These are phyloP conservation scores for Psammodynastes pulverulentus DNA, from an alignment of 2,113 vertebrate species.

Conservation along the genomic window DNA sequence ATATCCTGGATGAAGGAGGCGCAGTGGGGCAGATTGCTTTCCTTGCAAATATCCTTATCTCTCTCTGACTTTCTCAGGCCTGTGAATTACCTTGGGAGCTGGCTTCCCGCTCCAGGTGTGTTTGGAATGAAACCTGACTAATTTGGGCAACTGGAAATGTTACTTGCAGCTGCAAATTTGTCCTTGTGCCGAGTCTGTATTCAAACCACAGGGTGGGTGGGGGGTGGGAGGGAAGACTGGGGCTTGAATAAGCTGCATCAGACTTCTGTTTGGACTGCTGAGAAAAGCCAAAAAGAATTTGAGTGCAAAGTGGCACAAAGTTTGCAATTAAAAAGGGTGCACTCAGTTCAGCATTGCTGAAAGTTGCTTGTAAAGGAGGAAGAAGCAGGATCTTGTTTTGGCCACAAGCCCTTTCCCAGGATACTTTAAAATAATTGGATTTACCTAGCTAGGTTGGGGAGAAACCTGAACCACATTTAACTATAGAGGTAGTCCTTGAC, in stretches of 20 bases:
- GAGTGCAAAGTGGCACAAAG: neutral
- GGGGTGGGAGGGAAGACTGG: neutral
- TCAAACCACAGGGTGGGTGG: neutral
- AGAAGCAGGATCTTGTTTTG: neutral
- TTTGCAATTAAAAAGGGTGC: neutral
- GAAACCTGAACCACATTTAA: neutral
- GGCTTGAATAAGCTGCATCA: neutral
- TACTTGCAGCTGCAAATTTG: neutral
- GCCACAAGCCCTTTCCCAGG: no score
- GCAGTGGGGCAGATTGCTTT: neutral
- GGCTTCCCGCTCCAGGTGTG: neutral
- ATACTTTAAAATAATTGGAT: neutral
- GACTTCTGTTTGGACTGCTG: neutral
- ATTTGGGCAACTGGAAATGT: neutral
- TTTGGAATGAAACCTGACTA: neutral
- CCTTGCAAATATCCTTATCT: neutral
- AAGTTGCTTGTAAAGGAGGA: neutral
- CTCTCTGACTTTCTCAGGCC: neutral
- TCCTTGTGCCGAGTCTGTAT: neutral
- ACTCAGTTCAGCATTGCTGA: neutral
- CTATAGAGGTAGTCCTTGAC: neutral
- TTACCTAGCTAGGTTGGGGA: neutral
- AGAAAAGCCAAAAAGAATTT: neutral
- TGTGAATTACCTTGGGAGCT: neutral
- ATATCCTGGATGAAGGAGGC: neutral